Base-by-base conservation (phyloP, 2,888 invertebrate species). In the Brenthis daphne region DNA sequence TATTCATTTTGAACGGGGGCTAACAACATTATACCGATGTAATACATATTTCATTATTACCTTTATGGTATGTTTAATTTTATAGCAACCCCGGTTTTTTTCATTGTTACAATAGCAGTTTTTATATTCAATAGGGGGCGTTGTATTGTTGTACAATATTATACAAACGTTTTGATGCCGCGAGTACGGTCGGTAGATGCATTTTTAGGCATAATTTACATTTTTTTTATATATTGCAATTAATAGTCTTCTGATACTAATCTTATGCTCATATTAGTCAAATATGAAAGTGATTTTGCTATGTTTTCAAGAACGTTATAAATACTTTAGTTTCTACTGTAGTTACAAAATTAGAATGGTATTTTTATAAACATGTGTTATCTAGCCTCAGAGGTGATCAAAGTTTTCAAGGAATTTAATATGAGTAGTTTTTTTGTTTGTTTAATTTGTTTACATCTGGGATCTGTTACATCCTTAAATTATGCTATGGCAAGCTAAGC, bases 31-130 rank as follows among this genome's bases (percentile, higher is more conserved):
- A 92, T 92, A 89, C 88, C 85, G 89, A 83, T 92, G 92, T 92
- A 88, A 92, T 92, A 92, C 91, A 92, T 92, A 91, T 92, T 92
- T 91, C 90, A 92, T 91, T 90, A 91, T 91, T 90, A 88, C 89
- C 90, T 88, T 80, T 89, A 90, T 90, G 83, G 85, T 77, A 82
- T 86, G 83, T 90, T 90, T 90, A 86, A 89, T 91, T 92, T 92
- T 91, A 90, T 90, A 81, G 88, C 88, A 88, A 83, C 87, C 88
- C 88, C 81, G 86, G 69, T 86, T 84, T 79, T 74, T 72, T 78
- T 76, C 75, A 79, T 77, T 78, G 78, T 65, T 79, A 87, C 86
- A 87, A 88, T 86, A 84, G 82, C 78, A 77, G 78, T 76, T 79
- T 76, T 65, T 71, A 76, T 80, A 76, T 82, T 85, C 82, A 87